Evolutionary conservation across 2,113 vertebrate species (phyloP).

Genomic region (Zosterops pallidus): DNA sequence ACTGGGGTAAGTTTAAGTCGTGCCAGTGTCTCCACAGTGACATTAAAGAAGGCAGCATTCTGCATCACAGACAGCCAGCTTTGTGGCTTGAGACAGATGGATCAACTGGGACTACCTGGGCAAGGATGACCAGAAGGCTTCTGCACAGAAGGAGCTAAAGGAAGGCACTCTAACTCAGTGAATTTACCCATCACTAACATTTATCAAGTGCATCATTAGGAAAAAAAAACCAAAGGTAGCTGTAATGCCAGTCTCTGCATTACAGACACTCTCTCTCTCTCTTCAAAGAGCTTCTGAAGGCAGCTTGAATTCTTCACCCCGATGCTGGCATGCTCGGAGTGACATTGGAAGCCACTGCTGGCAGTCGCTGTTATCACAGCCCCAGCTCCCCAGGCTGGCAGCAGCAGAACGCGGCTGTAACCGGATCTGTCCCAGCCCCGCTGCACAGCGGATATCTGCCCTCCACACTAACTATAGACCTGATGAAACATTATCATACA

Average conservation of each 20-base stretch:
- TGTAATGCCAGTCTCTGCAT: background rate
- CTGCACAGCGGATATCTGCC: background rate
- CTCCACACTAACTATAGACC: background rate
- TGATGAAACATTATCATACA: constrained; percentile 68
- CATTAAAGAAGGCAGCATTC: background rate
- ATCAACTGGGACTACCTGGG: background rate
- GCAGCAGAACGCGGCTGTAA: background rate
- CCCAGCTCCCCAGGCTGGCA: constrained; percentile 3
- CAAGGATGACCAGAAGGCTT: background rate
- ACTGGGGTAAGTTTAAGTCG: background rate
- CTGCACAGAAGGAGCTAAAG: background rate
- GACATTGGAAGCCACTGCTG: background rate
- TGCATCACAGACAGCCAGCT: background rate
- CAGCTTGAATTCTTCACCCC: constrained; percentile 22
- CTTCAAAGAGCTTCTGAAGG: constrained; percentile 31
- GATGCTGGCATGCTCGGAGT: background rate
- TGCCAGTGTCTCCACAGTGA: background rate
- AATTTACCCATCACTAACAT: background rate
- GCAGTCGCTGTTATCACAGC: background rate
- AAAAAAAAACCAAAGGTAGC: background rate
- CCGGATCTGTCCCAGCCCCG: background rate
- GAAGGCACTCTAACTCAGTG: background rate
- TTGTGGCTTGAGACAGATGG: background rate
- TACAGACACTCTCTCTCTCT: background rate
- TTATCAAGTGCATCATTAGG: background rate